Evolutionary conservation across 1,140 invertebrate genomes (phyloP).

Genomic region (Hylaeus volcanicus): DNA sequence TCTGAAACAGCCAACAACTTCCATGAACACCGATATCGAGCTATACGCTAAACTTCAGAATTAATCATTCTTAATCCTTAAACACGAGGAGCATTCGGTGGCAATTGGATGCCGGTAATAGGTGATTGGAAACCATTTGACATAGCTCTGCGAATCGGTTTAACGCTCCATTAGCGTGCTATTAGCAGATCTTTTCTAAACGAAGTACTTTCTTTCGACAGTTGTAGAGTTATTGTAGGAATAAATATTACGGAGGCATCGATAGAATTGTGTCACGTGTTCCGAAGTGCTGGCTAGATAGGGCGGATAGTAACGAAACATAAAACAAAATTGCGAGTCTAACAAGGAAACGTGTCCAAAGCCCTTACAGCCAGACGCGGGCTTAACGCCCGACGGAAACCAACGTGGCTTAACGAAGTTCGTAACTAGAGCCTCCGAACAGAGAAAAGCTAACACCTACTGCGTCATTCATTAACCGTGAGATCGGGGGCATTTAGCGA

Average conservation of each 20-base stretch:
- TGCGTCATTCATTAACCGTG: slow-evolving; percentile 9
- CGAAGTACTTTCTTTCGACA: no score
- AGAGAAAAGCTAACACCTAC: slow-evolving; percentile 15
- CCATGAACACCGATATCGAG: no score
- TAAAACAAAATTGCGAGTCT: background rate
- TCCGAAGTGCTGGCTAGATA: background rate
- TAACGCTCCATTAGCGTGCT: background rate
- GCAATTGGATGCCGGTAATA: background rate
- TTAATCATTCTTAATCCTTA: no score
- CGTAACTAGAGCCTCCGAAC: slow-evolving; percentile 13
- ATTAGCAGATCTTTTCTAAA: no score
- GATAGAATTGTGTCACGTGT: no score
- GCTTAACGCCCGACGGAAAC: slow-evolving; percentile 17
- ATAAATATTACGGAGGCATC: no score
- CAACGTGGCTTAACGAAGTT: slow-evolving; percentile 16
- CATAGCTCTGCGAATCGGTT: background rate
- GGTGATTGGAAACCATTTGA: background rate
- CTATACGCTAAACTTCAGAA: no score
- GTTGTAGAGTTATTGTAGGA: no score
- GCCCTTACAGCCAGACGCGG: background rate
- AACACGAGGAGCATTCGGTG: background rate
- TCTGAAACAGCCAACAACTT: slow-evolving; percentile 68
- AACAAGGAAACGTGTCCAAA: slow-evolving; percentile 1
- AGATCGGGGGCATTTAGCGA: slow-evolving; percentile 1
- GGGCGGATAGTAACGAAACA: background rate